A percentile compares a stretch with the other conserved stretches of the same genome.
These are phyloP conservation scores for Theocolax elegans DNA, from an alignment of 1,140 invertebrate species.

Conservation along the genomic window DNA sequence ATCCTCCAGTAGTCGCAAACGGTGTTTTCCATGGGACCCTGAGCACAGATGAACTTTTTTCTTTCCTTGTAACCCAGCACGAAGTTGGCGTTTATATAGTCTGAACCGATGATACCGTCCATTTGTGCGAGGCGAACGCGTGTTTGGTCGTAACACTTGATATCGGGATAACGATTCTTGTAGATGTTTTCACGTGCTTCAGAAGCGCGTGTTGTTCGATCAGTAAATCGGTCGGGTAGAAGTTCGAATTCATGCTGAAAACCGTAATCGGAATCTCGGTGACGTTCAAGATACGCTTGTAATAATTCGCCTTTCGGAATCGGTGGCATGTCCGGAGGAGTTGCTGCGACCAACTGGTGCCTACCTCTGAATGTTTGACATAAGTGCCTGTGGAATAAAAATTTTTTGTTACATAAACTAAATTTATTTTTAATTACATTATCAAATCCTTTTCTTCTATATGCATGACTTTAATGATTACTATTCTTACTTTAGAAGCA, in stretches of 20 bases:
- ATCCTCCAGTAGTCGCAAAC: conserved; percentile 97
- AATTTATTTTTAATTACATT: too few relatives aligned
- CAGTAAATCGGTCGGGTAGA: conserved; percentile 86
- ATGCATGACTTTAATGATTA: too few relatives aligned
- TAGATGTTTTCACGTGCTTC: conserved; percentile 88
- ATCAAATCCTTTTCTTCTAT: too few relatives aligned
- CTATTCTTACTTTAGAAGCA: background rate
- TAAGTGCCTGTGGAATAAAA: conserved; percentile 64
- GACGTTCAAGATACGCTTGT: conserved; percentile 80
- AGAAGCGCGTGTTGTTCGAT: conserved; percentile 86
- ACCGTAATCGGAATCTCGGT: conserved; percentile 87
- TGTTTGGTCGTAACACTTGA: conserved; percentile 93
- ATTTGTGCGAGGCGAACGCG: conserved; percentile 81
- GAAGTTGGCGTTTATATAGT: conserved; percentile 95
- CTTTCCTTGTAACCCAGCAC: conserved; percentile 91
- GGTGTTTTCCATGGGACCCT: conserved; percentile 93
- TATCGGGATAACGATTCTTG: conserved; percentile 90
- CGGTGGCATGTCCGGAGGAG: conserved; percentile 84
- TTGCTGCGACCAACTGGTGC: conserved; percentile 74
- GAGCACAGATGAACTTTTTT: conserved; percentile 94
- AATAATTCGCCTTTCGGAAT: conserved; percentile 78
- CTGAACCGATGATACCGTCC: conserved; percentile 81
- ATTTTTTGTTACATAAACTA: too few relatives aligned
- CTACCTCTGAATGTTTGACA: conserved; percentile 74
- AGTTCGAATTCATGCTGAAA: conserved; percentile 90